A percentile compares a stretch with the other conserved stretches of the same genome.
These are phyloP conservation scores for Aquatica leii DNA, from an alignment of 2,888 invertebrate species.

Conservation along the genomic window DNA sequence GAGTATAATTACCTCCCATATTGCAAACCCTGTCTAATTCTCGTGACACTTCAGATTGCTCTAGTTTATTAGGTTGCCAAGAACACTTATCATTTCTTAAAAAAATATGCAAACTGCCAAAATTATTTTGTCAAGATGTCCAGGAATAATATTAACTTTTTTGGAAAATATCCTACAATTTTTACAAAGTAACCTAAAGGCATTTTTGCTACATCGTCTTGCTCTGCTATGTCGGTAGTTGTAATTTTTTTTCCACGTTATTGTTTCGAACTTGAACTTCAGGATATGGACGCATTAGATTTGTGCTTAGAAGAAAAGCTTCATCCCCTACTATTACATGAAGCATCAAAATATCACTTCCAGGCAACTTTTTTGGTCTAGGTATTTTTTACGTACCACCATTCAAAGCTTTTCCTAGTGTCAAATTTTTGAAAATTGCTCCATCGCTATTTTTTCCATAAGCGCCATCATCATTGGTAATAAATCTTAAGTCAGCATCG, in stretches of 20 bases:
- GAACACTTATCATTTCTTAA: too few species aligned
- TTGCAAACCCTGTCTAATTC: too few species aligned
- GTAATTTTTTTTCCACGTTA: constrained; percentile 3
- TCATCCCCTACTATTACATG: too few species aligned
- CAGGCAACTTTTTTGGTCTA: constrained; percentile 10
- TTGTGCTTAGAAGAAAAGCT: too few species aligned
- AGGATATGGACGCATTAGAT: constrained; percentile 14
- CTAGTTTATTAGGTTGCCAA: too few species aligned
- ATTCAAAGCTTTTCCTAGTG: constrained; percentile 5
- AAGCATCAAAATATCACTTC: not conserved
- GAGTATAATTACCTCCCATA: too few species aligned
- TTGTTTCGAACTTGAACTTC: constrained; percentile 6
- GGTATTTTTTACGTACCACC: constrained; percentile 10
- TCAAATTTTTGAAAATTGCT: constrained; percentile 5
- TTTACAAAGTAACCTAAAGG: constrained; percentile 11
- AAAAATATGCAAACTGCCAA: too few species aligned
- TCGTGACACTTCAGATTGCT: too few species aligned
- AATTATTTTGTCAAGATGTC: too few species aligned
- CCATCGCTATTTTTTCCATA: too few species aligned
- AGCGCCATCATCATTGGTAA: too few species aligned
- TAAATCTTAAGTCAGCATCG: too few species aligned
- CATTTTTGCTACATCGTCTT: constrained; percentile 11
- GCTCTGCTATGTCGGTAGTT: constrained; percentile 9
- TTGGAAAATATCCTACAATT: constrained; percentile 12
- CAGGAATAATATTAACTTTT: constrained; percentile 2